Evolutionary conservation across 2,888 invertebrate species (phyloP).

Genomic region (Osedax frankpressi): DNA sequence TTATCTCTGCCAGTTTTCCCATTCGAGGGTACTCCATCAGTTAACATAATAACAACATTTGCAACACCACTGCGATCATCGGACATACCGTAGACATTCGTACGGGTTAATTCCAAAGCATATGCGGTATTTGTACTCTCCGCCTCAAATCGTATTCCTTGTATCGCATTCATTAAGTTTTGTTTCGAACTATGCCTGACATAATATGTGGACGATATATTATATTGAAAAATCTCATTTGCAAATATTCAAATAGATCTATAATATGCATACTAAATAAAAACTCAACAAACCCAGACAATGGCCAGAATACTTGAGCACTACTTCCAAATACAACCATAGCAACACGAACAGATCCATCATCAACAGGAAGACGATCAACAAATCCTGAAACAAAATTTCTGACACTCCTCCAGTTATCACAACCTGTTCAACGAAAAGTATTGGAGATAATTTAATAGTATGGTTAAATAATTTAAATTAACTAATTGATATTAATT

Average conservation of each 20-base stretch:
- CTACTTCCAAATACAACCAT: slow-evolving; percentile 7
- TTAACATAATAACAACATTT: slow-evolving; percentile 16
- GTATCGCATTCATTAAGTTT: background rate
- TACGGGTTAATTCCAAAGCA: background rate
- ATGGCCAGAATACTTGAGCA: background rate
- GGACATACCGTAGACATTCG: background rate
- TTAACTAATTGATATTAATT: background rate
- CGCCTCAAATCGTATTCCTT: background rate
- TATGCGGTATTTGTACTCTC: slow-evolving; percentile 14
- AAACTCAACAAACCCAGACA: too few species aligned
- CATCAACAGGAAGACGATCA: background rate
- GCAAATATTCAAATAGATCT: too few species aligned
- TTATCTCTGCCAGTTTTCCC: background rate
- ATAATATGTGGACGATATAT: too few species aligned
- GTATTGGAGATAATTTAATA: too few species aligned
- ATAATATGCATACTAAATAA: too few species aligned
- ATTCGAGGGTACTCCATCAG: slow-evolving; percentile 8
- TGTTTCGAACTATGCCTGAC: too few species aligned
- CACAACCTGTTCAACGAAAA: background rate
- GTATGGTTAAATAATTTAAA: too few species aligned
- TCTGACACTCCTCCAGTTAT: slow-evolving; percentile 3
- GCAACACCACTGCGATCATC: slow-evolving; percentile 10
- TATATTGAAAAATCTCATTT: too few species aligned
- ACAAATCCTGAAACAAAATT: background rate
- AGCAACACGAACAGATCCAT: background rate